Conservation (phyloP, 64 coral and sea anemone genomes). For the Platygyra sinensis region DNA sequence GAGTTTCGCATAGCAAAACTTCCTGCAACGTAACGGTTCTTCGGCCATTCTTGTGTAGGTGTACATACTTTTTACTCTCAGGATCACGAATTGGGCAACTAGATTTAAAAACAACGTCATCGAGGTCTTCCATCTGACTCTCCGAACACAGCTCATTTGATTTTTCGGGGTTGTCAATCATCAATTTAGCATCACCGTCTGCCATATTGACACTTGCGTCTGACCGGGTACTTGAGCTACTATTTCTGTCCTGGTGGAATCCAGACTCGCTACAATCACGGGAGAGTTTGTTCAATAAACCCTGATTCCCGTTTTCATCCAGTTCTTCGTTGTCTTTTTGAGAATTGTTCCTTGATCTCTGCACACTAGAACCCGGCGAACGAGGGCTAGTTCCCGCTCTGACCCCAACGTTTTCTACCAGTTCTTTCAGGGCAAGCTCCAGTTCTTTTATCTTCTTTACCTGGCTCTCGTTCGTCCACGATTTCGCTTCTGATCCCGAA, state of each 20-base stretch:
- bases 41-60: not conserved
- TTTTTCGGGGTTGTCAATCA: constrained; percentile 8
- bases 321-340: constrained; percentile 18
- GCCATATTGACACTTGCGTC: constrained; percentile 8
- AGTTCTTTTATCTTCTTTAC: constrained; percentile 38
- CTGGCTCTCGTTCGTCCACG: constrained; percentile 5
- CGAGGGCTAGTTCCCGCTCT: not conserved
- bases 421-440: constrained; percentile 34
- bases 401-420: constrained; percentile 31
- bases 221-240: constrained; percentile 9
- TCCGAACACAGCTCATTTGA: not conserved
- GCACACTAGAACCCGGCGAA: constrained; percentile 7
- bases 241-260: not conserved
- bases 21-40: constrained; percentile 4
- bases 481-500: not conserved
- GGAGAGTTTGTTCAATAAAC: not conserved
- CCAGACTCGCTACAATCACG: not conserved
- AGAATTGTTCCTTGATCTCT: constrained; percentile 7
- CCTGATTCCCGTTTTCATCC: not conserved
- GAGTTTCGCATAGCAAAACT: constrained; percentile 28
- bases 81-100: not conserved
- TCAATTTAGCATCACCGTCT: not conserved
- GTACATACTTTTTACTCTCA: not conserved
- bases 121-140: constrained; percentile 4
- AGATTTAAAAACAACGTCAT: constrained; percentile 17